Evolutionary conservation across 2,888 invertebrate genomes (phyloP).

Genomic region (Microctonus brassicae): DNA sequence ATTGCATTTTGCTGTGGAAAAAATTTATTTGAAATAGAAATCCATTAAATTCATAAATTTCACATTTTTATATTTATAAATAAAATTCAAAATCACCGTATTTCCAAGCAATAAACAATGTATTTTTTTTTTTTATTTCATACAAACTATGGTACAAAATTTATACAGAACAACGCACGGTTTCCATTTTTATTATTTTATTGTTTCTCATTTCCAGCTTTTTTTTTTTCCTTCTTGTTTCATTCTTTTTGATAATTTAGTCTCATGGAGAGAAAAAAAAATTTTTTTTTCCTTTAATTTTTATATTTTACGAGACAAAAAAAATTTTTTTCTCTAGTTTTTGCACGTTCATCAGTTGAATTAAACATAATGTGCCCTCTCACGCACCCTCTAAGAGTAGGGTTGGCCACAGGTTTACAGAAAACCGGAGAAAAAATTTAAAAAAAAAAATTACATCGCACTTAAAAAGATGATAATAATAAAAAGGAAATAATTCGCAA

Average conservation of each 20-base stretch:
- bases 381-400: conserved; percentile 3
- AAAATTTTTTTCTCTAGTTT: conserved; percentile 18
- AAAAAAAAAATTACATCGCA: conserved; percentile 24
- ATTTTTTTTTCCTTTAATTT: conserved; percentile 15
- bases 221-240: conserved; percentile 27
- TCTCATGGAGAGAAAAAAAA: no score
- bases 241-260: conserved; percentile 22
- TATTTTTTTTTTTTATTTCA: conserved; percentile 69
- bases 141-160: conserved; percentile 77
- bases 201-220: conserved; percentile 39
- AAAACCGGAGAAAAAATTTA: conserved; percentile 23
- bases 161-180: conserved; percentile 69
- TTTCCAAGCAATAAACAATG: conserved; percentile 71
- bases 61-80: no score
- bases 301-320: no score
- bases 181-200: conserved; percentile 66
- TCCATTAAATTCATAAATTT: conserved; percentile 66
- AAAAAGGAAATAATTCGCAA: conserved; percentile 31
- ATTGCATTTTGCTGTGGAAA: conserved; percentile 74
- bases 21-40: conserved; percentile 73
- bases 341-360: neutral
- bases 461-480: conserved; percentile 33
- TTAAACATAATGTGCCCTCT: no score
- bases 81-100: conserved; percentile 1
- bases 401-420: conserved; percentile 22